These are phyloP conservation scores for Chloroceryle amazona DNA, from an alignment of 2,797 vertebrate genomes.

Conservation along the genomic window DNA sequence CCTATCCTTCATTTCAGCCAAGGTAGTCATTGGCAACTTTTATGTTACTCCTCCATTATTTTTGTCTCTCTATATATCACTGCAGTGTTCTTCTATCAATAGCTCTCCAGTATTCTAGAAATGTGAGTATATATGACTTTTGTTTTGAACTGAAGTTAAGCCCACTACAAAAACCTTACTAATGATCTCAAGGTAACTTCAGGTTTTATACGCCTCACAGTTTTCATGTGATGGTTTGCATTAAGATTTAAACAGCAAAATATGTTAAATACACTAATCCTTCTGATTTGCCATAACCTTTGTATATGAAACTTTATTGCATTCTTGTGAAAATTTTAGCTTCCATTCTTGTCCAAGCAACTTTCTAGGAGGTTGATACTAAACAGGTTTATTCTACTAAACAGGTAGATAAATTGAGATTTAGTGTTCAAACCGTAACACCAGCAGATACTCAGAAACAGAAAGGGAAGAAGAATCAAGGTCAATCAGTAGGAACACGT, in stretches of 20 bases:
- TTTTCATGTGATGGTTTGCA: neutral
- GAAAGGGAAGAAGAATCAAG: constrained; percentile 12
- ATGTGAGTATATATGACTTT: neutral
- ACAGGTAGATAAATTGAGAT: neutral
- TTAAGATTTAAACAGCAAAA: neutral
- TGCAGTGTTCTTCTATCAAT: neutral
- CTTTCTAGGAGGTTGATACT: neutral
- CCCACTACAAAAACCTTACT: neutral
- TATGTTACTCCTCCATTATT: neutral
- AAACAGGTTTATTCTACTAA: neutral
- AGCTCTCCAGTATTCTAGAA: neutral
- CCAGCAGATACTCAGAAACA: constrained; percentile 1
- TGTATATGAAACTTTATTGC: neutral
- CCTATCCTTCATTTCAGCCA: neutral
- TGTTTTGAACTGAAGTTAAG: neutral
- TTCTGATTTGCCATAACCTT: neutral
- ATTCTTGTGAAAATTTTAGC: neutral
- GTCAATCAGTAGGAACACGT: constrained; percentile 25
- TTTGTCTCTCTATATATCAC: neutral
- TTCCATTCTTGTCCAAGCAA: neutral
- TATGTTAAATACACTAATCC: neutral
- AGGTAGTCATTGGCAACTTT: neutral
- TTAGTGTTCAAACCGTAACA: neutral
- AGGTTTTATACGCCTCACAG: neutral
- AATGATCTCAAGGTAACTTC: neutral